Evolutionary conservation across 2,797 vertebrate species (phyloP).

Genomic region (Poeciliopsis turneri): DNA sequence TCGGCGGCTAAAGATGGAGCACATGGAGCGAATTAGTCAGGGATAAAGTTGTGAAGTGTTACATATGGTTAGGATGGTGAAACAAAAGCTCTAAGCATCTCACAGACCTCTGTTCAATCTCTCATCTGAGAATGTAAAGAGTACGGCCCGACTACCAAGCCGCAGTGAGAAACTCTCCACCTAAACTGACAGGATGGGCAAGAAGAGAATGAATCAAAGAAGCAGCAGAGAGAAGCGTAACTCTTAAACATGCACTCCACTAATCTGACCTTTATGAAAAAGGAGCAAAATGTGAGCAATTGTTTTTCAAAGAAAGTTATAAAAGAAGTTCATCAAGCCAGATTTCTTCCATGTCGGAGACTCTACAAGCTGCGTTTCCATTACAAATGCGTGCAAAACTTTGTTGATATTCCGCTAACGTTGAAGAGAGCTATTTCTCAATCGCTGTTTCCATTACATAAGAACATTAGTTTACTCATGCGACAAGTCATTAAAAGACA

Average conservation of each 20-base stretch:
- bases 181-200: neutral
- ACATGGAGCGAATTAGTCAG: neutral
- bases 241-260: neutral
- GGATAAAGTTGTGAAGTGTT: neutral
- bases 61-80: neutral
- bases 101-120: neutral
- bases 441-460: no score
- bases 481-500: no score
- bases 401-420: no score
- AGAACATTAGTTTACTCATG: no score
- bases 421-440: no score
- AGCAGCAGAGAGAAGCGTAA: neutral
- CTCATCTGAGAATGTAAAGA: neutral
- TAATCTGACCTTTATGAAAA: neutral
- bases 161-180: neutral
- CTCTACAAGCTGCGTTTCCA: no score
- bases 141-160: neutral
- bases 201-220: neutral
- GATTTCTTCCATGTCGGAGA: neutral
- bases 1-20: neutral
- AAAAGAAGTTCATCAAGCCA: neutral
- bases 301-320: neutral
- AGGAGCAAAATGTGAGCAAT: neutral
- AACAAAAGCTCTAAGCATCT: neutral
- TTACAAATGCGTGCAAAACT: neutral